Evolutionary conservation across 2,113 vertebrate species (phyloP), one percentile per base, ranked within the genome.

Genomic region (Cheilinus undulatus): DNA sequence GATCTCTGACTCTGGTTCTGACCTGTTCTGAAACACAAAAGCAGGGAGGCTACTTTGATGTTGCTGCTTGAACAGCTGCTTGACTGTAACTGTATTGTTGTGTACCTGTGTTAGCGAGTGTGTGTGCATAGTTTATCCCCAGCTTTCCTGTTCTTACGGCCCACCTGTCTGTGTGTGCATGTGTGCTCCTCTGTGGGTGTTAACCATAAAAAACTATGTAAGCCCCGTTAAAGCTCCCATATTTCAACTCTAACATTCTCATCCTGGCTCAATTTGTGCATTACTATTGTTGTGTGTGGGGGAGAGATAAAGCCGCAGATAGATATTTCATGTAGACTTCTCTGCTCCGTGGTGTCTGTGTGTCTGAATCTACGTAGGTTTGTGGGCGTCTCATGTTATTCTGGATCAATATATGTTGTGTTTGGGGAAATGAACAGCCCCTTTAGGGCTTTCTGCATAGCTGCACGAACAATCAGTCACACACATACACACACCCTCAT

Each of bases 141-240:
- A 63, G 66, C 38, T 80, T 72, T 68, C 71, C 77, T 72, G 53
- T 66, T 66, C 57, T 32, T 32, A 58, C 67, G 61, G 57, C 86
- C 64, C 63, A 65, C 82, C 58, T 80, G 75, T 76, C 42, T 54
- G 30, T 76, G 27, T 64, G 30, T 51, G 56, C 56, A 27, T 78
- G 52, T 61, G 53, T 74, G 72, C 58, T 62, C 61, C 71, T 78
- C 49, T 73, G 88, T 79, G 77, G 80, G 82, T 61, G 75, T 87
- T 79, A 76, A 64, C 86, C 78, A 83, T 86, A 84, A 90, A 86
- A 89, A 80, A 76, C 70, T 59, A 42, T 42, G 57, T 82, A 83
- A 90, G 85, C 76, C 76, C 76, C 5, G 36, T 71, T 81, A 87
- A 87, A 76, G 67, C 76, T 73, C 27, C 58, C 50, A 82, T 84